phyloP scores from a whole-genome alignment of 2,113 vertebrate genomes.

The Petrocephalus microphthalmus region DNA sequence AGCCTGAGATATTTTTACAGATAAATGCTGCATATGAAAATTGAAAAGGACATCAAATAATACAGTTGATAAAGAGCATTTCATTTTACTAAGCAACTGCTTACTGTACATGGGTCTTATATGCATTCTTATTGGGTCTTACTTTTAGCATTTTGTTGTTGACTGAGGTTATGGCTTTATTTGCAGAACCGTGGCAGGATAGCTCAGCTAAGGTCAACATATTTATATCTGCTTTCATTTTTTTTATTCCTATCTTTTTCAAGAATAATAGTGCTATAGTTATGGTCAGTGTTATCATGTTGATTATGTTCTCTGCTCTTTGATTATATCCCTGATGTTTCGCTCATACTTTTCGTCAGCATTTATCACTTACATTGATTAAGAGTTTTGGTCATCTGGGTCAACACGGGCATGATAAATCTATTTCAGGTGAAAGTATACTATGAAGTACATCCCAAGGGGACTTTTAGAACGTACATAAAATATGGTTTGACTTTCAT shows the following conservation, averaged over 20 bases:
- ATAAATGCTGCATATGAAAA: neutral
- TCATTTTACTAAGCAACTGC: neutral
- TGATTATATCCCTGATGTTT: neutral
- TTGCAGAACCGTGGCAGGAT: neutral
- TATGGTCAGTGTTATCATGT: neutral
- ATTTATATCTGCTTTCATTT: neutral
- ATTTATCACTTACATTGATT: neutral
- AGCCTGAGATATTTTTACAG: neutral
- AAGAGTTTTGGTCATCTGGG: conserved; percentile 25
- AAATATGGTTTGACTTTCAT: conserved; percentile 59
- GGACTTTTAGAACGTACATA: conserved; percentile 65
- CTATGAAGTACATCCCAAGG: conserved; percentile 47
- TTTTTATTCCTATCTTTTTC: neutral
- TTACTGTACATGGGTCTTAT: neutral
- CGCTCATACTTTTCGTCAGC: neutral
- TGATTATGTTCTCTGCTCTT: neutral
- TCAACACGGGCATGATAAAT: conserved; percentile 62
- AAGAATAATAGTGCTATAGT: neutral
- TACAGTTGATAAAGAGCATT: neutral
- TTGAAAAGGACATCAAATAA: neutral
- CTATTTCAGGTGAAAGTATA: conserved; percentile 53
- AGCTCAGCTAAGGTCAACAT: neutral
- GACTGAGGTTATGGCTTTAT: neutral
- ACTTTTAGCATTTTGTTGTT: neutral
- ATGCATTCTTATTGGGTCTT: neutral